phyloP scores from a whole-genome alignment of 2,888 invertebrate genomes.

The Mystacides longicornis region DNA sequence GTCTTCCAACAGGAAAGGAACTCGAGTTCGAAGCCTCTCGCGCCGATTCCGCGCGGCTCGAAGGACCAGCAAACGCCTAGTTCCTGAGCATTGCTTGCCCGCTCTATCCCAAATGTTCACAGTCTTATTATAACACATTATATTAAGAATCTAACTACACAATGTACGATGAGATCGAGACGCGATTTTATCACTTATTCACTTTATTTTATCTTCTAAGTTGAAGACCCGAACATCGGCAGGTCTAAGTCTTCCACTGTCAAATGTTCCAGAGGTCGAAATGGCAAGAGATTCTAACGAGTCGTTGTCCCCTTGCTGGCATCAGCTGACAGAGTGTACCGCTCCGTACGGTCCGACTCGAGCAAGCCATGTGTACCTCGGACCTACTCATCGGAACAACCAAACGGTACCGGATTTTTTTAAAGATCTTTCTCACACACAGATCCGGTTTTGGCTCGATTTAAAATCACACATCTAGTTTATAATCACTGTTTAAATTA shows the following conservation, averaged over 20 bases:
- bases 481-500: too few species aligned
- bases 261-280: constrained; percentile 9
- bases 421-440: neutral
- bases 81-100: too few species aligned
- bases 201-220: too few species aligned
- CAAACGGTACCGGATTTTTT: neutral
- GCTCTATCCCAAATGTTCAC: too few species aligned
- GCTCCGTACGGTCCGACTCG: neutral
- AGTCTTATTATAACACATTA: too few species aligned
- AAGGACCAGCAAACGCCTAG: constrained; percentile 6
- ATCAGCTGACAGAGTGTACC: neutral
- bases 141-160: too few species aligned
- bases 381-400: neutral
- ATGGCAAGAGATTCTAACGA: constrained; percentile 7
- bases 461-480: neutral
- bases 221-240: too few species aligned
- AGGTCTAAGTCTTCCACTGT: constrained; percentile 1
- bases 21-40: constrained; percentile 9
- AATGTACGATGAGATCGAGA: too few species aligned
- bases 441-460: neutral
- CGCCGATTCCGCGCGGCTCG: constrained; percentile 6
- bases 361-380: constrained; percentile 6
- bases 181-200: too few species aligned
- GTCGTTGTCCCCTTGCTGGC: neutral
- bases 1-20: constrained; percentile 10